Evolutionary conservation across 53 echinoderm and acorn worm species (phyloP).

Genomic region (Hippasteria phrygiana): DNA sequence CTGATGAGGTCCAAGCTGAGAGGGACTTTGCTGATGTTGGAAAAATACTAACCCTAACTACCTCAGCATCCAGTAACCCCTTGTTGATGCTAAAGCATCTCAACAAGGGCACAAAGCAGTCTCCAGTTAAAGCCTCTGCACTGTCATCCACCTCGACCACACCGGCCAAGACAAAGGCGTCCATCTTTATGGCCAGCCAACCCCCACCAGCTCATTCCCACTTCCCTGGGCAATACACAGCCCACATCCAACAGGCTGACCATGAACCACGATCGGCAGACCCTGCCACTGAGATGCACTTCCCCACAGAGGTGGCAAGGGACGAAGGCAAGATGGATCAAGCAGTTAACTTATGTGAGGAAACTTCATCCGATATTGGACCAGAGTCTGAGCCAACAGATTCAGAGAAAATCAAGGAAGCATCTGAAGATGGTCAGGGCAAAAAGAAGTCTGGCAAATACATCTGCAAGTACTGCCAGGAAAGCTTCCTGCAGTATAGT

Average conservation of each 20-base stretch:
- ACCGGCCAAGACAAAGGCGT: constrained; percentile 28
- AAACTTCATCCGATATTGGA: constrained; percentile 10
- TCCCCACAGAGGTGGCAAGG: constrained; percentile 82
- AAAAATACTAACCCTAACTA: constrained; percentile 63
- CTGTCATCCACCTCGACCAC: constrained; percentile 14
- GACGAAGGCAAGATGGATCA: constrained; percentile 50
- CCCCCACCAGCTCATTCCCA: constrained; percentile 41
- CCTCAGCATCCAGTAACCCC: constrained; percentile 66
- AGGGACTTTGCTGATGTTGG: constrained; percentile 72
- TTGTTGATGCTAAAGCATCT: constrained; percentile 59
- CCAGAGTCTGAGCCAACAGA: constrained; percentile 60
- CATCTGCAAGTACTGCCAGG: constrained; percentile 92
- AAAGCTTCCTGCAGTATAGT: constrained; percentile 91
- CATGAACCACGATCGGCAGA: constrained; percentile 78
- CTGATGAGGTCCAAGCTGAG: constrained; percentile 37
- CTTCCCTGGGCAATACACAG: constrained; percentile 25
- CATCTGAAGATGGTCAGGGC: constrained; percentile 11
- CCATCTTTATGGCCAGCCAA: constrained; percentile 5
- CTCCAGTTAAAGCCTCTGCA: constrained; percentile 76
- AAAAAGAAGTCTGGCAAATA: constrained; percentile 70
- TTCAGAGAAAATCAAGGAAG: constrained; percentile 64
- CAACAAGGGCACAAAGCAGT: constrained; percentile 54
- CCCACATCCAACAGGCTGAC: constrained; percentile 54
- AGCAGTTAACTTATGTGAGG: constrained; percentile 25
- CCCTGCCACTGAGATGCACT: constrained; percentile 86